Base-by-base conservation (phyloP, 2,888 invertebrate genomes). In the Sphaerophoria rueppellii region DNA sequence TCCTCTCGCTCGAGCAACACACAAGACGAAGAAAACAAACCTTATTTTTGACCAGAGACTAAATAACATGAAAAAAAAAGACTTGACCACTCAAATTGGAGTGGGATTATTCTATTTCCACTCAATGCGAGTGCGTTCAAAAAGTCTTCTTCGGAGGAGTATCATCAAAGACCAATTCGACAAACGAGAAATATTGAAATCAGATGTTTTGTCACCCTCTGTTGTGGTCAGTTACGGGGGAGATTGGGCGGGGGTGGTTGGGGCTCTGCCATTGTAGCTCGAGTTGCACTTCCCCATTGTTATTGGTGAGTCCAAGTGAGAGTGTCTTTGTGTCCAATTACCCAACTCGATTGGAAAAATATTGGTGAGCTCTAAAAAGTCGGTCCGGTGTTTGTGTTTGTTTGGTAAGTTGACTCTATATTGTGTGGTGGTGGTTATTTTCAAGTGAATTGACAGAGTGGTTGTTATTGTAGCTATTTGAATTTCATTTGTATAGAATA, bases 201-300 rank as follows among this genome's bases (percentile, higher is more conserved):
- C 81, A 76, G 77, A 85, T 76, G 76, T 76, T 83, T 52, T 81
- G 70, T 85, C 83, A 69, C 83, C 83, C 71, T 80, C 75, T 72
- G 75, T 4, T 72, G 75, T 4, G 61, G 67, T 72, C 80, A 7
- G 57, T 71, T 60, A 52, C n/a, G 58, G 71, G 60, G 76, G 69
- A 57, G 24, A 24, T 24, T 24, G 24, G 24, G 24, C 24, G 24
- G 24, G 24, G 24, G 24, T 24, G 24, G 24, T 24, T 24, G 24
- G 24, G 24, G 24, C 24, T 24, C 24, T 24, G 46, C 73, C 61
- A 50, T 57, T 73, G 76, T 73, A 76, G 72, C 72, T 73, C 52
- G 58, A 54, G 46, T 80, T 80, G 48, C 80, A 69, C 79, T 85
- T 75, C 71, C 60, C 63, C 76, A 63, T 65, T 85, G 71, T 77